Conservation (phyloP, 2,113 vertebrate genomes). For the Stercorarius parasiticus region DNA sequence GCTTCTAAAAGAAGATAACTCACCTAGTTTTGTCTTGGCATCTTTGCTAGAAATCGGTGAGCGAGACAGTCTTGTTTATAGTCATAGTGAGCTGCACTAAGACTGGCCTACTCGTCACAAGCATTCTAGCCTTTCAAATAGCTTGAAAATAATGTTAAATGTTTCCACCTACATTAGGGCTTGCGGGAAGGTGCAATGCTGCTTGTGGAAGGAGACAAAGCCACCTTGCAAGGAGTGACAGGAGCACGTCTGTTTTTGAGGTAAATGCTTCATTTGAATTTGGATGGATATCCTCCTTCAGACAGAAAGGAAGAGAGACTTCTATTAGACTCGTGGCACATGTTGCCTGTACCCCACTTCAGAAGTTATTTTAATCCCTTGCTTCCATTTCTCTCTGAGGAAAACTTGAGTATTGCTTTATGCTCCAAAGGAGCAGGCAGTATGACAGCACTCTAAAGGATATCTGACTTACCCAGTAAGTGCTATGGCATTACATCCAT, state of each 20-base stretch:
- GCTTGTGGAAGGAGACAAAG: constrained; percentile 84
- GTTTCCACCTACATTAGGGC: constrained; percentile 66
- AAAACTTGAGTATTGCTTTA: neutral
- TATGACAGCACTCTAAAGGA: neutral
- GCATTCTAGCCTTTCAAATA: neutral
- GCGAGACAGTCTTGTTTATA: neutral
- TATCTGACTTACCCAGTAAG: neutral
- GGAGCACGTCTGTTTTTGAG: constrained; percentile 82
- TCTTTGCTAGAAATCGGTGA: neutral
- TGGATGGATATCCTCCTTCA: neutral
- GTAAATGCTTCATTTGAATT: constrained; percentile 61
- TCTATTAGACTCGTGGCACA: neutral
- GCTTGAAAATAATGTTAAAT: neutral
- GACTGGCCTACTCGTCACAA: neutral
- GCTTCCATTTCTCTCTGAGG: neutral
- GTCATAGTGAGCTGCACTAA: neutral
- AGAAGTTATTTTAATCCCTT: neutral
- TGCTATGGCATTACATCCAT: neutral
- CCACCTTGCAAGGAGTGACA: constrained; percentile 80
- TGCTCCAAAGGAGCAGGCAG: neutral
- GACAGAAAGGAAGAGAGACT: neutral
- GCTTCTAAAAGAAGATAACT: neutral
- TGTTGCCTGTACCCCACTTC: neutral
- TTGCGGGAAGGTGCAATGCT: constrained; percentile 85
- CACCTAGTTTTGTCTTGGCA: neutral